Percentiles rank a stretch among this genome's conserved stretches.
Conservation (phyloP, 2,888 invertebrate genomes). For the Erebia epiphron region DNA sequence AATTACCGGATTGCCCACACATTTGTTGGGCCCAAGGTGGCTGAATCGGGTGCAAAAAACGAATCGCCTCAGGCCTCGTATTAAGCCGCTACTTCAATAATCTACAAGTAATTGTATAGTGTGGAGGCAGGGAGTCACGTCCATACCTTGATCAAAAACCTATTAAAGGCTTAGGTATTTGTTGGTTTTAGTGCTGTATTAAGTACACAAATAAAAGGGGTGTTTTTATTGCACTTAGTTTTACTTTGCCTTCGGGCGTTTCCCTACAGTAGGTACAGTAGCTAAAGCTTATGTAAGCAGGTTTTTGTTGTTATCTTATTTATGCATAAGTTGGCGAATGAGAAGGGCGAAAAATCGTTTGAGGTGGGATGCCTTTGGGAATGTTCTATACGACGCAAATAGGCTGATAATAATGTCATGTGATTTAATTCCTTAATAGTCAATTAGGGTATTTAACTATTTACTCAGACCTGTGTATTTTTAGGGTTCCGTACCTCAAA, state of each 20-base stretch:
- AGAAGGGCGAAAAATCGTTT: too few relatives aligned
- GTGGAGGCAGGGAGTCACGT: background rate
- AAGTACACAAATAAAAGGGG: conserved; percentile 8
- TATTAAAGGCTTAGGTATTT: conserved; percentile 9
- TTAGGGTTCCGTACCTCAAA: too few relatives aligned
- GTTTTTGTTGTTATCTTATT: too few relatives aligned
- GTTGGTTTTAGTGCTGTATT: background rate
- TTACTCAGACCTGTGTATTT: too few relatives aligned
- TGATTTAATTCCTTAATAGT: too few relatives aligned
- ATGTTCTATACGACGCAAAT: too few relatives aligned
- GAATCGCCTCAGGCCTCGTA: conserved; percentile 60
- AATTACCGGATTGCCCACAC: conserved; percentile 80
- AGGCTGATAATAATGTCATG: too few relatives aligned
- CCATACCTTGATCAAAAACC: background rate
- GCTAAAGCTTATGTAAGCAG: too few relatives aligned
- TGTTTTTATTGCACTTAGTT: background rate
- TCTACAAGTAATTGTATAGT: conserved; percentile 14
- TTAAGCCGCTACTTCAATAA: conserved; percentile 58
- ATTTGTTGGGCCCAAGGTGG: conserved; percentile 76
- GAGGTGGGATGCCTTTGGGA: too few relatives aligned
- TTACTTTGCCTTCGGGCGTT: background rate
- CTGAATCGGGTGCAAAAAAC: conserved; percentile 81
- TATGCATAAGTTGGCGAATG: too few relatives aligned
- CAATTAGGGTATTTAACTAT: too few relatives aligned
- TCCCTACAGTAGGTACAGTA: too few relatives aligned